A percentile compares a stretch with the other conserved stretches of the same genome.
Evolutionary conservation across 2,888 invertebrate species (phyloP).

Genomic region (Andrena marginata): DNA sequence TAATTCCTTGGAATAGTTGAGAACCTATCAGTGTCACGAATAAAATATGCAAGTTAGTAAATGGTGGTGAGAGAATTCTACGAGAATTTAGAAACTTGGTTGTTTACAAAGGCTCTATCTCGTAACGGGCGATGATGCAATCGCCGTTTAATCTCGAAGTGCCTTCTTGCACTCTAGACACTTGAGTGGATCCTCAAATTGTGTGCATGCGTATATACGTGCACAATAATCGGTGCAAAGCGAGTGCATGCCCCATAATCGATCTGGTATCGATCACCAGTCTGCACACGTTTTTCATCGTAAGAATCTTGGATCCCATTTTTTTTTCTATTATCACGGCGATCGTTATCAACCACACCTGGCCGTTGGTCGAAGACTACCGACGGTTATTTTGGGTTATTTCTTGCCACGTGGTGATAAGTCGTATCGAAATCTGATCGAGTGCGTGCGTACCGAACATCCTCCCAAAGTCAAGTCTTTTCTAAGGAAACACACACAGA

Average conservation of each 20-base stretch:
- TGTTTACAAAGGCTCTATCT: not conserved
- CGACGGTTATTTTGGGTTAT: not conserved
- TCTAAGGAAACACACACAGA: not conserved
- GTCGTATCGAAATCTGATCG: not conserved
- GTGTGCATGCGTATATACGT: conserved; percentile 10
- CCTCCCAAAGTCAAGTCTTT: not conserved
- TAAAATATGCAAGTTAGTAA: not conserved
- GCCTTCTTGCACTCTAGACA: conserved; percentile 15
- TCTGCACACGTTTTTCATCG: conserved; percentile 18
- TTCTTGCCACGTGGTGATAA: conserved; percentile 35
- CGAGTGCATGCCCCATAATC: not conserved
- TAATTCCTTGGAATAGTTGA: no score
- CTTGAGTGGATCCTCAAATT: conserved; percentile 9
- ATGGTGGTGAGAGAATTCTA: not conserved
- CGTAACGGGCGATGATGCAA: conserved; percentile 33
- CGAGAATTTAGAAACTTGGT: not conserved
- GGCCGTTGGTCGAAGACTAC: conserved; percentile 18
- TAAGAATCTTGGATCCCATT: conserved; percentile 21
- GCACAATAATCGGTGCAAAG: not conserved
- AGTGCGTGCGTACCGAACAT: conserved; percentile 7
- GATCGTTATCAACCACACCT: conserved; percentile 53
- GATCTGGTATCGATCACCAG: not conserved
- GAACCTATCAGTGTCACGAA: no score
- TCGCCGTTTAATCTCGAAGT: conserved; percentile 15
- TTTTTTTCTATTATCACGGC: conserved; percentile 30